Conservation (phyloP, 2,888 invertebrate genomes). For the Tetrapedia diversipes region DNA sequence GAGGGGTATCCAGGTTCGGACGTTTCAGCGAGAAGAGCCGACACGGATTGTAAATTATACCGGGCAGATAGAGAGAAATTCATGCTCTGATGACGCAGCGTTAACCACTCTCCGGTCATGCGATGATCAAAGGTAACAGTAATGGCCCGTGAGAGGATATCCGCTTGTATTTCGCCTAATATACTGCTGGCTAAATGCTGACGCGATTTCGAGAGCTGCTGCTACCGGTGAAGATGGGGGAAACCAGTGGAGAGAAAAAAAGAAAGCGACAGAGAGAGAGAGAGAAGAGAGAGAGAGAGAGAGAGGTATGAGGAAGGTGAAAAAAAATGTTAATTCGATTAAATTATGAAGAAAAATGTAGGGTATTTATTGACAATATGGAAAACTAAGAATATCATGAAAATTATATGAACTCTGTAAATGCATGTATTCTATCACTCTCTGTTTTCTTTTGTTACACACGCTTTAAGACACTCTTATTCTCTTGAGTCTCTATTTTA, state of each 20-base stretch:
- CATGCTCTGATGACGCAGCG: slow-evolving; percentile 83
- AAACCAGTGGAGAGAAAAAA: slow-evolving; percentile 11
- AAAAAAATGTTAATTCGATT: no score
- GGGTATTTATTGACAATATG: no score
- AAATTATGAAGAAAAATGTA: no score
- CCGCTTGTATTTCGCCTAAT: slow-evolving; percentile 81
- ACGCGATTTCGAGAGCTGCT: slow-evolving; percentile 76
- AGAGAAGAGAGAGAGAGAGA: slow-evolving; percentile 4
- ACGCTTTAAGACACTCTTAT: no score
- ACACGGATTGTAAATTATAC: slow-evolving; percentile 80
- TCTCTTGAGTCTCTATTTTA: no score
- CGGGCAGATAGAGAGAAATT: slow-evolving; percentile 79
- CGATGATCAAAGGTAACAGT: slow-evolving; percentile 82
- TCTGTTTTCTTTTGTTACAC: no score
- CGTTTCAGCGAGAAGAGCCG: slow-evolving; percentile 58
- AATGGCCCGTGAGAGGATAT: slow-evolving; percentile 83
- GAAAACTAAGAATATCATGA: no score
- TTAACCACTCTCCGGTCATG: slow-evolving; percentile 78
- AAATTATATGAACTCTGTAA: no score
- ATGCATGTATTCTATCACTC: no score
- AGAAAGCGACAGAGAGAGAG: no score
- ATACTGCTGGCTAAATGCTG: slow-evolving; percentile 82
- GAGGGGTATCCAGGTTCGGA: slow-evolving; percentile 42
- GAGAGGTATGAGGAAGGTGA: not conserved
- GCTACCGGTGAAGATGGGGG: slow-evolving; percentile 54